Evolutionary conservation across 2,113 vertebrate genomes (phyloP), one percentile per base, ranked within the genome.

Genomic region (Nannobrachium achirus): DNA sequence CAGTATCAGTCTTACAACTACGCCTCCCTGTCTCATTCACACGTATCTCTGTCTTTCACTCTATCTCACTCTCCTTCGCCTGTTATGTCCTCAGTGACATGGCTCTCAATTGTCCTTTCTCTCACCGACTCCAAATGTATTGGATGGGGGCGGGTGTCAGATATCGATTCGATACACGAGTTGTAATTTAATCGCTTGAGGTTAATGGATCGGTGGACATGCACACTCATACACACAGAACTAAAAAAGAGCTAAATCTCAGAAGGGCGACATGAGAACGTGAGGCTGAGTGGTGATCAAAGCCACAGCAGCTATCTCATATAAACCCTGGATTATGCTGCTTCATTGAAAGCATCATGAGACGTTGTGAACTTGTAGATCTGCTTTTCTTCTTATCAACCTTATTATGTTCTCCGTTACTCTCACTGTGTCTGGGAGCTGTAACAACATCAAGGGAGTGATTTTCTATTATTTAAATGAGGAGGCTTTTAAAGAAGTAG

Each of bases 11-110:
- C 20, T 25, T 25, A 25, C 20, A 25, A 25, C 20, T 1, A 25
- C 20, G 4, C 20, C 20, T 25, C 20, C 20, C 20, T 25, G 20
- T 25, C 20, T 25, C 20, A 4, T 25, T 25, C 20, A 25, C 20
- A 25, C 20, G n/a, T n/a, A n/a, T 11, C 9, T 71, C 7, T 19
- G 11, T 15, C 18, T 48, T 15, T 16, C 10, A 55, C 14, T 75
- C 40, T 57, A 6, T 76, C 60, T 69, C 18, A 60, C 39, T 71
- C 45, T 46, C 15, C n/a, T 68, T 68, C 65, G 40, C 65, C 20
- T 56, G 44, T 9, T 18, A 11, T n/a, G 44, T 9, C 25, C 16
- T n/a, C 9, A 7, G 41, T 14, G 33, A 50, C 56, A 62, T 8
- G 1, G 7, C 15, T 68, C 38, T 65, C 46, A 48, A 66, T 66